These are phyloP conservation scores for Mycetomoellerius zeteki DNA, from an alignment of 1,140 invertebrate genomes.

Conservation along the genomic window DNA sequence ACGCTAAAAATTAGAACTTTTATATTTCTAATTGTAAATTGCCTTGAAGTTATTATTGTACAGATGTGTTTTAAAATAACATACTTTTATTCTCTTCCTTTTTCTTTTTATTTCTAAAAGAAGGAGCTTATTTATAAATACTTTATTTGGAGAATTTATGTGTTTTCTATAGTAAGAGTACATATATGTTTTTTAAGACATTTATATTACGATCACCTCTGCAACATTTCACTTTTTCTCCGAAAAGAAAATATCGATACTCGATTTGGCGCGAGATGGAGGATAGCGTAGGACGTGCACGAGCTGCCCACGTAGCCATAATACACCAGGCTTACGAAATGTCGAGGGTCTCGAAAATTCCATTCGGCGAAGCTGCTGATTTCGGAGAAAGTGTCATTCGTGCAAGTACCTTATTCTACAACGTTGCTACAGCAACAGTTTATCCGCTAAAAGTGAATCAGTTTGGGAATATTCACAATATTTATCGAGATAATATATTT, in stretches of 20 bases:
- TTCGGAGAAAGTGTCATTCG: conserved; percentile 20
- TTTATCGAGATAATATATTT: neutral
- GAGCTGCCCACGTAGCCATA: conserved; percentile 58
- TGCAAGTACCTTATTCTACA: neutral
- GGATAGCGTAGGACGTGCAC: conserved; percentile 57
- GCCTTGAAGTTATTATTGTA: neutral
- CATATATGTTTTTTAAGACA: neutral
- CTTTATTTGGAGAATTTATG: conserved; percentile 2
- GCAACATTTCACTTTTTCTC: conserved; percentile 20
- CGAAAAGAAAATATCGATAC: conserved; percentile 34
- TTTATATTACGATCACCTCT: conserved; percentile 20
- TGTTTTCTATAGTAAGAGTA: neutral
- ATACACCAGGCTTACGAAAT: conserved; percentile 49
- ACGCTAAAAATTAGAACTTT: neutral
- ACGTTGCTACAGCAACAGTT: neutral
- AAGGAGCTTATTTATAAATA: neutral
- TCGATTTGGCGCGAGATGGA: conserved; percentile 64
- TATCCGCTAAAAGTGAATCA: neutral
- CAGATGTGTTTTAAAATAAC: neutral
- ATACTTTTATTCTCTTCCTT: neutral
- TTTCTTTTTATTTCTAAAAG: neutral
- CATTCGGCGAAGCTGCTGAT: neutral
- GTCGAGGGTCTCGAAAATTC: conserved; percentile 50
- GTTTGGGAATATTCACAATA: neutral
- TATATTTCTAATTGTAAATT: neutral